Conservation (phyloP, 1,140 invertebrate genomes). For the Lanistes nyassanus region DNA sequence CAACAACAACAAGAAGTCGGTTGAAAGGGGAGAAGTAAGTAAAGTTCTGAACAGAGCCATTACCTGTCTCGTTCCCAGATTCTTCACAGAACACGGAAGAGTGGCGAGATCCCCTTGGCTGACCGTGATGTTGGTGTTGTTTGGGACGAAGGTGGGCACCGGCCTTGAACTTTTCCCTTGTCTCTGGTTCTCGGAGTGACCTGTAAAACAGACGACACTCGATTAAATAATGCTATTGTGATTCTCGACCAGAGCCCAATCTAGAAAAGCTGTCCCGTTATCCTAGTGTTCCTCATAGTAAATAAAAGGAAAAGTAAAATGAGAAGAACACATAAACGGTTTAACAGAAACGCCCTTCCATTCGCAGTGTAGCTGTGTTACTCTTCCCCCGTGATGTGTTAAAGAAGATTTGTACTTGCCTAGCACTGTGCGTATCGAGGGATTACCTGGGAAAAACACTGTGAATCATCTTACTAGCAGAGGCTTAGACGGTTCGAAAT, state of each 20-base stretch:
- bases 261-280: not conserved
- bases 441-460: too few relatives aligned
- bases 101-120: constrained; percentile 31
- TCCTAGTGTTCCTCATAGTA: not conserved
- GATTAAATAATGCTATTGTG: not conserved
- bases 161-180: not conserved
- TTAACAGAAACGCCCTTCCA: too few relatives aligned
- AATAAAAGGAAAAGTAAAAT: not conserved
- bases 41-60: not conserved
- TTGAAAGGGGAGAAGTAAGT: not conserved
- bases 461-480: too few relatives aligned
- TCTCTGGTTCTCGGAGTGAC: not conserved
- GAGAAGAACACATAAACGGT: not conserved
- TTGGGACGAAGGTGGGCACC: constrained; percentile 28
- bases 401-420: too few relatives aligned
- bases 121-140: constrained; percentile 26
- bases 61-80: constrained; percentile 38
- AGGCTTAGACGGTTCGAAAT: too few relatives aligned
- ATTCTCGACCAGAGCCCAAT: not conserved
- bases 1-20: not conserved
- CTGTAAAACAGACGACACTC: not conserved
- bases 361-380: too few relatives aligned
- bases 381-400: too few relatives aligned
- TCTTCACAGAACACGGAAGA: constrained; percentile 33
- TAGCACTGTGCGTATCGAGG: too few relatives aligned